These are phyloP conservation scores for Anthopleura xanthogrammica DNA, from an alignment of 92 coral and sea anemone genomes.

Conservation along the genomic window DNA sequence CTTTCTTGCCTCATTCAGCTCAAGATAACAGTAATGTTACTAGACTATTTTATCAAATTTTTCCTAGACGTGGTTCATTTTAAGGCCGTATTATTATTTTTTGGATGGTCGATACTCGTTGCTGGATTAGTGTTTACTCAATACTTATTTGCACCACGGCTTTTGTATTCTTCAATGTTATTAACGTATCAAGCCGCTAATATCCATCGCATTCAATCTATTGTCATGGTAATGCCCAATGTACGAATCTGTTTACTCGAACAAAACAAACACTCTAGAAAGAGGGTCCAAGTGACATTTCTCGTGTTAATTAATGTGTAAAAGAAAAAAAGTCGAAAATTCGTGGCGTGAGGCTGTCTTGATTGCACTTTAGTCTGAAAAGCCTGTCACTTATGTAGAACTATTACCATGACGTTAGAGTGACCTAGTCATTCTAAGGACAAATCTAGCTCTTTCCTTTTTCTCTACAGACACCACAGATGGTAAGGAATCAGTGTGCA, in stretches of 20 bases:
- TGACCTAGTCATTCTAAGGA: no score
- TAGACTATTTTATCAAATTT: neutral
- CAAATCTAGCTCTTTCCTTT: no score
- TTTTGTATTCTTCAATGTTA: constrained; percentile 12
- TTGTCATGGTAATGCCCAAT: constrained; percentile 38
- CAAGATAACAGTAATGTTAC: no score
- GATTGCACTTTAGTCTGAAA: neutral
- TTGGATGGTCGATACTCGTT: neutral
- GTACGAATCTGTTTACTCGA: constrained; percentile 19
- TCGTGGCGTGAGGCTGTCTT: neutral
- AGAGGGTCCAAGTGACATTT: neutral
- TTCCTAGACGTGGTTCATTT: neutral
- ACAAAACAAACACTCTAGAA: constrained; percentile 13
- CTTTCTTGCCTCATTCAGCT: neutral
- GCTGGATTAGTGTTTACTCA: constrained; percentile 30
- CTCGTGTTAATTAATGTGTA: constrained; percentile 2
- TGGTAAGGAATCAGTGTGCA: no score
- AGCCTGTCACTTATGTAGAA: neutral
- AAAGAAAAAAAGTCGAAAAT: neutral
- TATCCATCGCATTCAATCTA: constrained; percentile 22
- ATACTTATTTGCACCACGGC: constrained; percentile 19
- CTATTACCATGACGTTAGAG: neutral
- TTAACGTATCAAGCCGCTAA: neutral
- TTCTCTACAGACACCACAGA: no score
- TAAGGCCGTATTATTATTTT: neutral